Evolutionary conservation across 2,888 invertebrate species (phyloP).

Genomic region (Apotomis turbidana): DNA sequence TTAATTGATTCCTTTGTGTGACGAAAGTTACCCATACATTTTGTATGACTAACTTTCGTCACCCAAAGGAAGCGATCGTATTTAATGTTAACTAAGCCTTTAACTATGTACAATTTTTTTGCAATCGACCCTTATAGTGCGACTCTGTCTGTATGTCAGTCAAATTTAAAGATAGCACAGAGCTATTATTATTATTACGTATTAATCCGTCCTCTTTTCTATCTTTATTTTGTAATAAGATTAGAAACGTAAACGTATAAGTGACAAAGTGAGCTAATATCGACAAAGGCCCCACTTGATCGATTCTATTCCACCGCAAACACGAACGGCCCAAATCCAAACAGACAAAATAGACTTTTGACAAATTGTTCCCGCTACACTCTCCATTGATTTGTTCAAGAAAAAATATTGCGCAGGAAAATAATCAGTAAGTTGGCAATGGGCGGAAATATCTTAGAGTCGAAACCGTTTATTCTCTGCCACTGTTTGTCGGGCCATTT

Average conservation of each 20-base stretch:
- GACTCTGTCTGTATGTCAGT: no score
- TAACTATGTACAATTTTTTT: no score
- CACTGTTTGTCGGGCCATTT: constrained; percentile 64
- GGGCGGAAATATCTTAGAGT: constrained; percentile 63
- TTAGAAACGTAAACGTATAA: not conserved
- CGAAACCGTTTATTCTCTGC: constrained; percentile 55
- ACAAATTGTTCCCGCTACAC: constrained; percentile 73
- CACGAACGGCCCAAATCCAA: constrained; percentile 60
- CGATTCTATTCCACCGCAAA: constrained; percentile 54
- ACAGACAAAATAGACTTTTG: constrained; percentile 67
- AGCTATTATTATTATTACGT: no score
- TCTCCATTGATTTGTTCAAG: constrained; percentile 69
- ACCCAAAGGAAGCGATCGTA: no score
- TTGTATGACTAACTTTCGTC: no score
- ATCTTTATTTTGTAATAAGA: no score
- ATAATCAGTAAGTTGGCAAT: constrained; percentile 60
- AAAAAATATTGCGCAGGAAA: constrained; percentile 69
- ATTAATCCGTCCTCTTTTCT: no score
- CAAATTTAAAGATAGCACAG: no score
- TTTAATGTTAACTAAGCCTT: no score
- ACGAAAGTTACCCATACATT: no score
- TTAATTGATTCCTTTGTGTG: no score
- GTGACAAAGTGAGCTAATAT: not conserved
- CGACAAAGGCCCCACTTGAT: constrained; percentile 44
- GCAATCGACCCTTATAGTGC: no score